Evolutionary conservation across 2,888 invertebrate species (phyloP).

Genomic region (Sisyra nigra): DNA sequence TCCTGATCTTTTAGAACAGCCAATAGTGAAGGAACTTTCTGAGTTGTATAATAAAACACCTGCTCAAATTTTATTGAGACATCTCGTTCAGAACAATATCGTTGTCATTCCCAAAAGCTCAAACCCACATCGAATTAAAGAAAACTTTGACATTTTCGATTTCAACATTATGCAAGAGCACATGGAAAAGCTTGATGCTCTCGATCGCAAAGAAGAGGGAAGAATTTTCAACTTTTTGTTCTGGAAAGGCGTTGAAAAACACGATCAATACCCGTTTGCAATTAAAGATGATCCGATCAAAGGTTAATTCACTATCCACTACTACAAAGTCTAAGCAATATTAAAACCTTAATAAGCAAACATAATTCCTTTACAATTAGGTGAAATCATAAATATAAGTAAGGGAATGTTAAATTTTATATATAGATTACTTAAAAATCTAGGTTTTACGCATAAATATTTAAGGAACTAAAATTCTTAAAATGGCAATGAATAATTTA

Average conservation of each 20-base stretch:
- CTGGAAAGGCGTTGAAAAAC: conserved; percentile 48
- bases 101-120: conserved; percentile 67
- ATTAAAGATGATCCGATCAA: background rate
- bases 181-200: conserved; percentile 31
- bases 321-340: too few relatives aligned
- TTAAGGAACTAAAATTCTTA: too few relatives aligned
- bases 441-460: too few relatives aligned
- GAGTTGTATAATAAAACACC: conserved; percentile 40
- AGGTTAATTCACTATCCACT: background rate
- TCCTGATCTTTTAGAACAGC: conserved; percentile 44
- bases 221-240: conserved; percentile 52
- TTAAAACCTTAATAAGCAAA: too few relatives aligned
- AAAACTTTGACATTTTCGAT: conserved; percentile 52
- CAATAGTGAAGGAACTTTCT: conserved; percentile 39
- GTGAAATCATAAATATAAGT: too few relatives aligned
- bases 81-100: conserved; percentile 47
- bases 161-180: conserved; percentile 41
- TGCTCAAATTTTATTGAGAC: conserved; percentile 56
- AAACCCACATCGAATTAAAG: conserved; percentile 46
- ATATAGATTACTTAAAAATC: too few relatives aligned
- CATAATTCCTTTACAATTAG: too few relatives aligned
- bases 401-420: too few relatives aligned
- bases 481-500: too few relatives aligned
- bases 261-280: conserved; percentile 52
- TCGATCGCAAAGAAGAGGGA: conserved; percentile 44